Evolutionary conservation across 2,888 invertebrate species (phyloP).

Genomic region (Trachelus tabidus): DNA sequence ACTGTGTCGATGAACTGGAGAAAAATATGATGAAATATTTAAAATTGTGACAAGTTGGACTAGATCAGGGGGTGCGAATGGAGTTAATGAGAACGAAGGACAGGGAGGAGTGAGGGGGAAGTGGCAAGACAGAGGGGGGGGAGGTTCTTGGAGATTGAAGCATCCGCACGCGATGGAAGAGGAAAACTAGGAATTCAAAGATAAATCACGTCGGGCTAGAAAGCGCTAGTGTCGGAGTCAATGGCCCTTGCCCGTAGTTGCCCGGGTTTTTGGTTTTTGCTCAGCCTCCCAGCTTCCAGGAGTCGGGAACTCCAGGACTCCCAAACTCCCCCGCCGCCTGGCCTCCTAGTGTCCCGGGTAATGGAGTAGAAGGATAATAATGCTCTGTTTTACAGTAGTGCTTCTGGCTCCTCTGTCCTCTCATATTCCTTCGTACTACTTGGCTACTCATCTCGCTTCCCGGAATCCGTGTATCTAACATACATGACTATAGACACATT

Average conservation of each 20-base stretch:
- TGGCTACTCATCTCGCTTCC: background rate
- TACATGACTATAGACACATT: background rate
- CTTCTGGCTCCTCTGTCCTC: background rate
- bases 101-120: background rate
- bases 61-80: background rate
- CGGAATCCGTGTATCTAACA: background rate
- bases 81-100: background rate
- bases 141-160: conserved; percentile 27
- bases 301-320: conserved; percentile 21
- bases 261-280: conserved; percentile 58
- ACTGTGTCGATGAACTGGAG: background rate
- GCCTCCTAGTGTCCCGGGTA: conserved; percentile 54
- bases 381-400: conserved; percentile 55
- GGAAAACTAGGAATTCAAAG: conserved; percentile 45
- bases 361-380: conserved; percentile 62
- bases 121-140: background rate
- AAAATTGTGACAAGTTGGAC: background rate
- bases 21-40: background rate
- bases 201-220: conserved; percentile 52
- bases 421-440: background rate
- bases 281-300: conserved; percentile 13
- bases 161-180: conserved; percentile 43
- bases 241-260: conserved; percentile 58
- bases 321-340: conserved; percentile 34
- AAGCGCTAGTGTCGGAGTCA: conserved; percentile 56